Evolutionary conservation across 2,888 invertebrate species (phyloP).

Genomic region (Melikaiella ostensackeni): DNA sequence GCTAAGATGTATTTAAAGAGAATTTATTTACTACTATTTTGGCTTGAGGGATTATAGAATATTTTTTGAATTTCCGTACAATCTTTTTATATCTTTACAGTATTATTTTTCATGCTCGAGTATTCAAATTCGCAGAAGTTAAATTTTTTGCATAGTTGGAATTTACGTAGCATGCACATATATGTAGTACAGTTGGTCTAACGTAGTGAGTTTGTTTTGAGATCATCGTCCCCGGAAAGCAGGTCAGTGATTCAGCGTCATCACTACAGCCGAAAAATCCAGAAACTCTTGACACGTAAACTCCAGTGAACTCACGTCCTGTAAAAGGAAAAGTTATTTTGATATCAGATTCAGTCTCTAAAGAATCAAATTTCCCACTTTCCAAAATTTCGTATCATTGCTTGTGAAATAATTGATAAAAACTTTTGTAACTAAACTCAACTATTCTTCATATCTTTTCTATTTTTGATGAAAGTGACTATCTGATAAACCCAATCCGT

Average conservation of each 20-base stretch:
- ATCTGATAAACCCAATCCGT: conserved; percentile 13
- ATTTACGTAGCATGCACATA: conserved; percentile 27
- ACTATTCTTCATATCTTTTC: neutral
- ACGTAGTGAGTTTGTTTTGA: conserved; percentile 38
- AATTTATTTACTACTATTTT: neutral
- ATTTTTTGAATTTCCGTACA: neutral
- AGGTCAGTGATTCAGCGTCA: conserved; percentile 50
- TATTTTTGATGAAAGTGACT: conserved; percentile 25
- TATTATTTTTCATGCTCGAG: neutral
- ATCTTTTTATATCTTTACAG: neutral
- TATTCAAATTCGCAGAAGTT: neutral
- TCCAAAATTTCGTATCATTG: neutral
- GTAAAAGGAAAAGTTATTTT: conserved; percentile 31
- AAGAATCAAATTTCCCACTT: neutral
- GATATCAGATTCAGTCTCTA: neutral
- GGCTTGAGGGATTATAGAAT: neutral
- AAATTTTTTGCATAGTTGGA: neutral
- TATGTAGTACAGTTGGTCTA: conserved; percentile 37
- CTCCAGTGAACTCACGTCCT: conserved; percentile 23
- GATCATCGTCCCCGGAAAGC: conserved; percentile 46
- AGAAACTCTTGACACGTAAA: conserved; percentile 20
- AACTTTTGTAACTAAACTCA: too few species aligned
- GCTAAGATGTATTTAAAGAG: too few species aligned
- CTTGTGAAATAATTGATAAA: too few species aligned
- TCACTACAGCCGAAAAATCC: conserved; percentile 30